Conservation (phyloP, 2,113 vertebrate species). For the Albula glossodonta region DNA sequence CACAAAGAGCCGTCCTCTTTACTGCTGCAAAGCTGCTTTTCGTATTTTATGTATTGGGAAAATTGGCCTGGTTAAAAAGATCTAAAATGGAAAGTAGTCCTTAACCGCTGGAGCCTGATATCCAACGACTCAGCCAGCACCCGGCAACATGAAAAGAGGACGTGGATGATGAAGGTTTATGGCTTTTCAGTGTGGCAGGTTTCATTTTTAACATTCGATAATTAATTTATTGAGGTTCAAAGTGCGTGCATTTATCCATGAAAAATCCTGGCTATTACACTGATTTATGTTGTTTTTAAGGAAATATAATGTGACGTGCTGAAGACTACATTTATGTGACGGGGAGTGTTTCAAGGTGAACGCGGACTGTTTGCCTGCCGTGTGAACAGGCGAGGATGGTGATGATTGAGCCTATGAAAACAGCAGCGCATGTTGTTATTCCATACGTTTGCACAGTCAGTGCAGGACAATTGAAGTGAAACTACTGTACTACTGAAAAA, state of each 20-base stretch:
- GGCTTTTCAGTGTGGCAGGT: constrained; percentile 15
- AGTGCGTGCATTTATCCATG: constrained; percentile 36
- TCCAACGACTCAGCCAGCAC: constrained; percentile 30
- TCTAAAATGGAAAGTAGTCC: constrained; percentile 31
- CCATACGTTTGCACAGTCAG: background rate
- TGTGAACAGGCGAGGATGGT: constrained; percentile 1
- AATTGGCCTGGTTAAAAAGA: constrained; percentile 28
- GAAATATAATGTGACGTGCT: constrained; percentile 28
- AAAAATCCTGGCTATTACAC: constrained; percentile 22
- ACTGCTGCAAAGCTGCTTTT: constrained; percentile 43
- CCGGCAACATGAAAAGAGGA: constrained; percentile 27
- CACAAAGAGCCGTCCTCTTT: constrained; percentile 46
- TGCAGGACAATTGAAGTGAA: background rate
- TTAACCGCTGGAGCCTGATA: constrained; percentile 23
- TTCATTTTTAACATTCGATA: constrained; percentile 19
- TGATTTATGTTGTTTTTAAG: constrained; percentile 36
- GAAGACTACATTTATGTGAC: constrained; percentile 24
- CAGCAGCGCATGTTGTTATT: background rate
- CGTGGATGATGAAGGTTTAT: constrained; percentile 27
- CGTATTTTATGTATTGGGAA: constrained; percentile 37
- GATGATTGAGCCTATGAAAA: constrained; percentile 25
- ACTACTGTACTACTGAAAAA: background rate
- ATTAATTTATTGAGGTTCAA: constrained; percentile 39
- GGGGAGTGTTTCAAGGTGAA: constrained; percentile 15
- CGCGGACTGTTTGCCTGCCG: constrained; percentile 6